Evolutionary conservation across 2,113 vertebrate species (phyloP).

Genomic region (Tiliqua scincoides): DNA sequence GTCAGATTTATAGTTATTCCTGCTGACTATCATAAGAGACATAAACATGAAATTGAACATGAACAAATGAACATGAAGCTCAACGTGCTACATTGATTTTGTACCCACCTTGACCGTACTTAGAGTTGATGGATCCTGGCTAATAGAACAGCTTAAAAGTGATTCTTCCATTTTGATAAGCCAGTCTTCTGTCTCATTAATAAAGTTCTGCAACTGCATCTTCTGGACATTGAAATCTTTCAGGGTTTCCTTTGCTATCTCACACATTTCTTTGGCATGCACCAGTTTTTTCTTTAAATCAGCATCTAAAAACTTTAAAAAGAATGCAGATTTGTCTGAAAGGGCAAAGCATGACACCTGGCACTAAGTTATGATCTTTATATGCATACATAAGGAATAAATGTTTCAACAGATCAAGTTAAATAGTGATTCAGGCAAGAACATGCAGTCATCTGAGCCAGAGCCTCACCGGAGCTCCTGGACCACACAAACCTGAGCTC

Average conservation of each 20-base stretch:
- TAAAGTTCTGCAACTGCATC: slow-evolving; percentile 83
- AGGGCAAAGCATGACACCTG: too few species aligned
- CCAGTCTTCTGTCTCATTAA: slow-evolving; percentile 80
- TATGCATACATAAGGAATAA: too few species aligned
- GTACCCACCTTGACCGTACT: slow-evolving; percentile 85
- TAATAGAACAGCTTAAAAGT: slow-evolving; percentile 73
- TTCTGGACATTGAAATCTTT: slow-evolving; percentile 88
- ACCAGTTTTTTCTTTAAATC: slow-evolving; percentile 89
- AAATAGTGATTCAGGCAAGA: too few species aligned
- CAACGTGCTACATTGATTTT: slow-evolving; percentile 5
- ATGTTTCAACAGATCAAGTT: too few species aligned
- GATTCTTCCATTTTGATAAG: slow-evolving; percentile 82
- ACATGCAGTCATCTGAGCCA: too few species aligned
- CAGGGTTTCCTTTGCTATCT: slow-evolving; percentile 84
- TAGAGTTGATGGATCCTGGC: slow-evolving; percentile 80
- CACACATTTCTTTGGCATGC: slow-evolving; percentile 85
- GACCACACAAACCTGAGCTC: too few species aligned
- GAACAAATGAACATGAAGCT: neutral
- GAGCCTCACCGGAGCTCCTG: too few species aligned
- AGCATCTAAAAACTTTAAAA: slow-evolving; percentile 86
- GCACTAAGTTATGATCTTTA: too few species aligned
- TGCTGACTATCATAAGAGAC: too few species aligned
- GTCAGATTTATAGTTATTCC: neutral
- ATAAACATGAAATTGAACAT: too few species aligned
- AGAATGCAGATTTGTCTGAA: neutral